Evolutionary conservation across 2,888 invertebrate species (phyloP).

Genomic region (Xanthostigma xanthostigma): DNA sequence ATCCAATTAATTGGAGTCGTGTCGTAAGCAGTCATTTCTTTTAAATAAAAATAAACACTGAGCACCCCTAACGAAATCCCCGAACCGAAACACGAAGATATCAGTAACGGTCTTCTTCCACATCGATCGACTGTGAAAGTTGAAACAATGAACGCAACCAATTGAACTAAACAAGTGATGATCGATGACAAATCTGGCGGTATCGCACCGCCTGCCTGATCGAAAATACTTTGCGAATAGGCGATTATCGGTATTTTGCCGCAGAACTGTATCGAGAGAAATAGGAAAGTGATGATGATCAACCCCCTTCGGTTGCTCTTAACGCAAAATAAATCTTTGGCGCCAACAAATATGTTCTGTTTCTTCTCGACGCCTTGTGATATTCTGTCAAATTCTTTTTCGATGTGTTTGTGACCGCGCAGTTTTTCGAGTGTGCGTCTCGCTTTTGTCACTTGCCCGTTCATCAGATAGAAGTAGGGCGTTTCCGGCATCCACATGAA

Average conservation of each 20-base stretch:
- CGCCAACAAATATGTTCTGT: constrained; percentile 14
- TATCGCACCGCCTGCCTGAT: constrained; percentile 9
- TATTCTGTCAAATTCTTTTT: constrained; percentile 22
- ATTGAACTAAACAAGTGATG: constrained; percentile 2
- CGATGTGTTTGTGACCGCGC: constrained; percentile 24
- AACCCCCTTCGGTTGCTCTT: constrained; percentile 25
- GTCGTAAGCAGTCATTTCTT: constrained; percentile 25
- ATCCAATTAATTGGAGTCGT: constrained; percentile 31
- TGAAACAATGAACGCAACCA: constrained; percentile 2
- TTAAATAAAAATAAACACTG: constrained; percentile 37
- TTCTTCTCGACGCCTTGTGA: constrained; percentile 19
- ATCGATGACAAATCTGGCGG: constrained; percentile 1
- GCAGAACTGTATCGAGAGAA: constrained; percentile 31
- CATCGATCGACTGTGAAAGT: constrained; percentile 37
- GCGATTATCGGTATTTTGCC: constrained; percentile 24
- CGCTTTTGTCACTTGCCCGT: constrained; percentile 25
- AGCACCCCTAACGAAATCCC: constrained; percentile 35
- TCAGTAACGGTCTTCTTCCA: constrained; percentile 37
- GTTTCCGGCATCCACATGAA: constrained; percentile 34
- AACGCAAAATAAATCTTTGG: constrained; percentile 19
- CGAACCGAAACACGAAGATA: constrained; percentile 37
- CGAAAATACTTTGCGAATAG: constrained; percentile 30
- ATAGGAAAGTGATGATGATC: constrained; percentile 22
- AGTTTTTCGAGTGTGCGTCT: constrained; percentile 26
- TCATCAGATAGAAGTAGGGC: constrained; percentile 27